Percentiles rank a stretch among this genome's conserved stretches.
Conservation (phyloP, 2,113 vertebrate species). For the Odobenus rosmarus region DNA sequence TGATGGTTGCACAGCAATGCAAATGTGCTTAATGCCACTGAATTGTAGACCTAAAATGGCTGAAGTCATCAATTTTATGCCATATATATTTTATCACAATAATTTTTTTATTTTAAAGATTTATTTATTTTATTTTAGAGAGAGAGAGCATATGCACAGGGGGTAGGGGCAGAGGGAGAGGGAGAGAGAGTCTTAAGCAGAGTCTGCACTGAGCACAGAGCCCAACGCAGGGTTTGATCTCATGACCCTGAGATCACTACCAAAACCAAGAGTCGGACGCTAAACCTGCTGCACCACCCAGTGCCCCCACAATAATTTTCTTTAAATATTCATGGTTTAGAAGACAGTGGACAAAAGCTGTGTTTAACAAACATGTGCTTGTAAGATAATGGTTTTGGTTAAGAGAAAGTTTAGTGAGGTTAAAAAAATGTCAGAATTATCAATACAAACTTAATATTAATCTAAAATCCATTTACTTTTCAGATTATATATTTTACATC, state of each 20-base stretch:
- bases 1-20: neutral
- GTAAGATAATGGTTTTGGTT: neutral
- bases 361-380: neutral
- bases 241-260: neutral
- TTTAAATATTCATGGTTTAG: neutral
- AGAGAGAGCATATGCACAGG: neutral
- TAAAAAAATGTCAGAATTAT: neutral
- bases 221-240: neutral
- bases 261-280: neutral
- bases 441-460: neutral
- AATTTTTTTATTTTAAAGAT: neutral
- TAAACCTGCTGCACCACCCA: neutral
- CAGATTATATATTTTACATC: neutral
- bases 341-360: neutral
- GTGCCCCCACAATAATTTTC: neutral
- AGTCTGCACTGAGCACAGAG: neutral
- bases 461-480: neutral
- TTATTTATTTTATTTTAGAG: neutral
- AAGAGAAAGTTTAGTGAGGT: neutral
- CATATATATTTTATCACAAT: neutral
- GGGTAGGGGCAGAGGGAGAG: neutral
- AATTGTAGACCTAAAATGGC: rapidly evolving
- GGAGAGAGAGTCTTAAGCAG: neutral
- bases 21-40: neutral
- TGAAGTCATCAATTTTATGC: neutral